Evolutionary conservation across 1,140 invertebrate species (phyloP), one percentile per base, ranked within the genome.

Genomic region (Drosophila ironensis): DNA sequence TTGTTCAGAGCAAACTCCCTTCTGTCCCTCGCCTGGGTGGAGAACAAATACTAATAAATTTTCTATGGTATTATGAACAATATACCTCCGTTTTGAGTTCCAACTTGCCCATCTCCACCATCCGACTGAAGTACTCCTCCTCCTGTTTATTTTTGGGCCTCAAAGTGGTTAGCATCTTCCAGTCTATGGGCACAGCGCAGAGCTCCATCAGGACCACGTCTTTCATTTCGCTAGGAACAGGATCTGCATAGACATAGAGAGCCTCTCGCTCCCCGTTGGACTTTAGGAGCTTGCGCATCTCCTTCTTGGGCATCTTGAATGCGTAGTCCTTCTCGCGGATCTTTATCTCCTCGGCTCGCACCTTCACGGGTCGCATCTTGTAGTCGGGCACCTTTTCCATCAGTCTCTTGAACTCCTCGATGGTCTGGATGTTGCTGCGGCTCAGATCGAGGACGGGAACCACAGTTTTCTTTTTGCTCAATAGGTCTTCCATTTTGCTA

Each of bases 81-180:
- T 5, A 2, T 37, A 37, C 33, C 33, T 92, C 91, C 0, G 95
- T 95, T 89, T 93, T 94, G 4, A 94, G 84, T 80, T 95, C 92
- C 8, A 95, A 91, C 90, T 96, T 97, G 12, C 95, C 94, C 86
- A 97, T 91, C 90, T 96, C 95, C 2, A 97, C 93, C 89, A 97
- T 91, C 54, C 93, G 93, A 24, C 95, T 95, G 88, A 97, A 97
- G 91, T 95, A 95, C 74, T 97, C 96, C 91, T 97, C 96, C 59
- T 98, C 96, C 4, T 93, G 88, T 75, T 95, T 94, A 2, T 92
- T 92, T 82, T 96, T 96, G 0, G 97, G 96, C 72, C 96, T 91
- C 7, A 96, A 84, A 7, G 95, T 94, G 4, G 97, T 98, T 4
- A 98, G 90, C 97, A 98, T 98, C 88, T 94, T 93, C 97, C 97